Conservation (phyloP, 1,140 invertebrate species). For the Subanguina moxae region DNA sequence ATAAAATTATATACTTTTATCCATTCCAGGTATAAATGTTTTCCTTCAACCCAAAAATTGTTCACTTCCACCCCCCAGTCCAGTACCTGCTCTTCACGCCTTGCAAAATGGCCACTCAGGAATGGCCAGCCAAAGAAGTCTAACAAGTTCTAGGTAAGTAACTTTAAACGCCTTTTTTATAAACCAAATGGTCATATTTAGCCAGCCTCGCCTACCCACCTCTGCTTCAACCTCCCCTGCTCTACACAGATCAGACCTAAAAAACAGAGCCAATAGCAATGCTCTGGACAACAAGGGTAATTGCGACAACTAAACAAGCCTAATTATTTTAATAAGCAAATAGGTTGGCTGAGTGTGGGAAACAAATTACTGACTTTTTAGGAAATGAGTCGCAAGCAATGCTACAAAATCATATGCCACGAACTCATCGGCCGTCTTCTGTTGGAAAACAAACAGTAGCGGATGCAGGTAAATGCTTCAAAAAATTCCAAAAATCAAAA, state of each 20-base stretch:
- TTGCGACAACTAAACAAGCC: too few species aligned
- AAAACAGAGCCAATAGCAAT: too few species aligned
- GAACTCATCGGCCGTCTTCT: conserved; percentile 24
- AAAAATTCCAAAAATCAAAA: background rate
- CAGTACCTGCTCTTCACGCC: background rate
- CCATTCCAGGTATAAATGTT: conserved; percentile 21
- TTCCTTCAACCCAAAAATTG: conserved; percentile 27
- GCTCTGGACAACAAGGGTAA: background rate
- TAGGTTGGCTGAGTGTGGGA: background rate
- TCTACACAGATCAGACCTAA: background rate
- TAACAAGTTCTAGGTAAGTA: background rate
- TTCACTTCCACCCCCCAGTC: background rate
- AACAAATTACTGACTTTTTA: background rate
- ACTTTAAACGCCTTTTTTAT: too few species aligned
- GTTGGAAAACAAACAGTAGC: conserved; percentile 50
- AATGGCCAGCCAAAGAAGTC: background rate
- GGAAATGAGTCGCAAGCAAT: background rate
- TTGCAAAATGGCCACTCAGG: background rate
- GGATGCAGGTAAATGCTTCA: conserved; percentile 20
- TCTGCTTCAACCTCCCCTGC: background rate
- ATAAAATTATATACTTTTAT: too few species aligned
- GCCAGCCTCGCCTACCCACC: background rate
- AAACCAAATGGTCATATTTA: too few species aligned
- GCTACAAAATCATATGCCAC: background rate
- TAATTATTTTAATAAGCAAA: background rate